Evolutionary conservation across 2,888 invertebrate genomes (phyloP), one percentile per base, ranked within the genome.

Genomic region (Notocelia uddmanniana): DNA sequence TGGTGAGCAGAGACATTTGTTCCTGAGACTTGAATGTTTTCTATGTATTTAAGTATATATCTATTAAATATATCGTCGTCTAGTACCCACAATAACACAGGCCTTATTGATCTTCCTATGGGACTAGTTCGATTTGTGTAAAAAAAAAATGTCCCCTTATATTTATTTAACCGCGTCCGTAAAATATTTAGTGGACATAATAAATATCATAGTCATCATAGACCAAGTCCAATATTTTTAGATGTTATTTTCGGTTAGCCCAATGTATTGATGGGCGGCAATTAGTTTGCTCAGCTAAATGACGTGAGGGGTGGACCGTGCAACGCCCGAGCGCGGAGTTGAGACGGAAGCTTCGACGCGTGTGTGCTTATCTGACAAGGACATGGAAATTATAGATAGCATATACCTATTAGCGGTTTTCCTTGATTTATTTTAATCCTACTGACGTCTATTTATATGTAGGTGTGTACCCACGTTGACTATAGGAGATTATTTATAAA

Each of bases 271-370:
- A 55, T 26, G 31, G 23, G 31, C n/a, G 8, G 10, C 21, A 41
- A 45, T 60, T 60, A 41, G 45, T 45, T 45, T 41, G 41, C 37
- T n/a, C 21, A 45, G 45, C 59, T 59, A 41, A 1, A 23, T 37
- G 26, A 26, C 26, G 5, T 26, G 26, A 26, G 26, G 26, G 26
- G 5, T 26, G 15, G 37, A 13, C 15, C 13, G 37, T 13, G 6
- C 8, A 2, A 58, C 10, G 10, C 9, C 15, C 11, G 23, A 37
- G 19, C n/a, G 21, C 9, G 59, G 34, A 34, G 10, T 37, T 37
- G 37, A 37, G 11, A 11, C 11, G 11, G 37, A 41, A 41, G 15
- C 37, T 41, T 11, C 13, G 37, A 41, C 11, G 2, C 37, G 13
- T 41, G 37, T 41, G 37, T 41, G 15, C 37, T 41, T 41, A 13